These are phyloP conservation scores for Aspidoscelis tigris DNA, from an alignment of 2,113 vertebrate species.

Conservation along the genomic window DNA sequence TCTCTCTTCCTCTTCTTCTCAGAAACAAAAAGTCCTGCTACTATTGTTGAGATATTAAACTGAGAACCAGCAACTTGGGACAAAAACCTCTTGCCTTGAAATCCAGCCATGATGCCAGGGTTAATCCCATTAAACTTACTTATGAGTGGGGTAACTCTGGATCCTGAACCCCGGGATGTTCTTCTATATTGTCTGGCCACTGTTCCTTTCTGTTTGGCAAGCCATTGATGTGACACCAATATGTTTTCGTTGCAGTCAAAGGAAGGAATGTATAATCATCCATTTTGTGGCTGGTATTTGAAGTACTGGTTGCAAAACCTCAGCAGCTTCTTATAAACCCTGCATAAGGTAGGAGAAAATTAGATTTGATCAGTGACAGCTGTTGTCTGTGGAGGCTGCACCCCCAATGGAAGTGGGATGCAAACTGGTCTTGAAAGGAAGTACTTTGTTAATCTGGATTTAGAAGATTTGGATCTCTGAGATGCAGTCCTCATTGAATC, in stretches of 20 bases:
- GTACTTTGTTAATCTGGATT: too few species aligned
- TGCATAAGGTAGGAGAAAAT: rapidly evolving
- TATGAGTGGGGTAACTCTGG: not conserved
- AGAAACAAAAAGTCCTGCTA: constrained; percentile 45
- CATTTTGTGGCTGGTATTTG: constrained; percentile 13
- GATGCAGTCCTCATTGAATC: too few species aligned
- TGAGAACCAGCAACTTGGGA: not conserved
- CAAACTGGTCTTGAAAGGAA: not conserved
- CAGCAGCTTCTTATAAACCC: not conserved
- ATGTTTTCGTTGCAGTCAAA: constrained; percentile 45
- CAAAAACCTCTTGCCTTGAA: not conserved
- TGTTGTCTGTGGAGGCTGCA: too few species aligned
- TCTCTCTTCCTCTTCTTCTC: not conserved
- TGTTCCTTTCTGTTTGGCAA: constrained; percentile 29
- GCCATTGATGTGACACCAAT: constrained; percentile 31
- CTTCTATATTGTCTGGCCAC: constrained; percentile 41
- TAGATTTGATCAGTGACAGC: too few species aligned
- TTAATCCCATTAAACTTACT: not conserved
- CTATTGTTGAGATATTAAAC: constrained; percentile 21
- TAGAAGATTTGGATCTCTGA: too few species aligned
- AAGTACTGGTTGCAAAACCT: constrained; percentile 8
- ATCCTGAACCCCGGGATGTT: constrained; percentile 37
- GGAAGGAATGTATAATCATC: not conserved
- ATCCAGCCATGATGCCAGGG: not conserved
- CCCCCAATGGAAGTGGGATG: not conserved